Base-by-base conservation (phyloP, 1,140 invertebrate species). In the Hylyphantes graminicola region DNA sequence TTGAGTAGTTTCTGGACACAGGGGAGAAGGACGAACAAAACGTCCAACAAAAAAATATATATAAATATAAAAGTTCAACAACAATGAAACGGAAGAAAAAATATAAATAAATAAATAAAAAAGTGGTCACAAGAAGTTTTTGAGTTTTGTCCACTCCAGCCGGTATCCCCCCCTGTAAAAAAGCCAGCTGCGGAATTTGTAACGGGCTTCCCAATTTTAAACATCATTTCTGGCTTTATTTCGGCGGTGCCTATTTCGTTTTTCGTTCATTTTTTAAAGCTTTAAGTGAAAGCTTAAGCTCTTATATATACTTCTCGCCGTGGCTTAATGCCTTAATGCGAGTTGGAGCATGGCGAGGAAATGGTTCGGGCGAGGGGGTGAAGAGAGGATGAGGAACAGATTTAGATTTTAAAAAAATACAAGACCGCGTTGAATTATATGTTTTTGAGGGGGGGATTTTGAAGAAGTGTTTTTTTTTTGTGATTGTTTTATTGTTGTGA, bases 171-270 rank as follows among this genome's bases (percentile, higher is more conserved):
- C 57, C 19, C 21, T 3, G 35, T 17, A 64, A 53, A 76, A 63
- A 53, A 64, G 65, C 76, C 82, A 85, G 82, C 82, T 85, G 82
- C 50, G 65, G 82, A 72, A 75, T 83, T 83, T 83, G 80, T 83
- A 83, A 83, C 80, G 80, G 80, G 80, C 80, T 74, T 75, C 61
- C 82, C 82, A 85, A 85, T 85, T 85, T 85, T 85, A 85, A 85
- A 85, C 82, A 85, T 77, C 82, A 75, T 85, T 85, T 85, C 65
- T 75, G 59, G 61, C 64, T 85, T 76, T 85, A 85, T 85, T 74
- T 83, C 70, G 19, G 55, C 75, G 19, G 53, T 21, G n/a, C 13
- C 61, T 19, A 70, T 70, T 75, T 75, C 13, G 10, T 63, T 76
- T 70, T 55, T 67, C 59, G 10, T 59, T 75, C 17, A 48, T 67